These are phyloP conservation scores for Bubo blakistoni DNA, from an alignment of 2,113 vertebrate genomes.

Conservation along the genomic window DNA sequence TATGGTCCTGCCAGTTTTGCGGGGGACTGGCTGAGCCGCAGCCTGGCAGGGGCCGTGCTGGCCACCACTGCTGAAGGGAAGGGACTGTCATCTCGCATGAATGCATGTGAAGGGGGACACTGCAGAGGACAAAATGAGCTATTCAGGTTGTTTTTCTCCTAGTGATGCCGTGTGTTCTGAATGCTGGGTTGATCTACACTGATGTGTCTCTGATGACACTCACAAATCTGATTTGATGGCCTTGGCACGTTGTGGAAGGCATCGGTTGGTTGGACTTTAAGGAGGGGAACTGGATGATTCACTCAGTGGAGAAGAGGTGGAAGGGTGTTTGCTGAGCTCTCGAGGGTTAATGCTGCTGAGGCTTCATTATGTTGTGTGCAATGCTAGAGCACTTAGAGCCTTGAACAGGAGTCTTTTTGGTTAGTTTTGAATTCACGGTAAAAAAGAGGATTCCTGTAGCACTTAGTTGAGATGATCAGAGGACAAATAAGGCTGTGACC, in stretches of 20 bases:
- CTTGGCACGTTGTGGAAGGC: background rate
- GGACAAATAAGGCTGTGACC: background rate
- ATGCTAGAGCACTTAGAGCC: background rate
- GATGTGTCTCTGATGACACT: background rate
- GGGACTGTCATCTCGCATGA: background rate
- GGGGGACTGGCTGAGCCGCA: background rate
- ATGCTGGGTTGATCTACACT: background rate
- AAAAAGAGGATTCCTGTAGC: background rate
- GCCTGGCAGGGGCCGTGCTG: background rate
- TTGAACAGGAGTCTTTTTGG: fast-evolving
- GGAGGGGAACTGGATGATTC: background rate
- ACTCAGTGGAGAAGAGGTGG: background rate
- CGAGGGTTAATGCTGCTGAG: background rate
- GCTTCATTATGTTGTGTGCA: background rate
- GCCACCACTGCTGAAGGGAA: background rate
- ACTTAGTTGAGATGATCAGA: background rate
- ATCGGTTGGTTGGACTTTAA: background rate
- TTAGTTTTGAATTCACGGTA: background rate
- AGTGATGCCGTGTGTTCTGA: background rate
- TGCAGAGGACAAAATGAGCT: background rate
- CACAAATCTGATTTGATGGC: background rate
- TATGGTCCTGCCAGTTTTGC: background rate
- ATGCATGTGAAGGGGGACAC: background rate
- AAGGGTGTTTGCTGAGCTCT: background rate
- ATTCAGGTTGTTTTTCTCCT: background rate